A percentile compares a stretch with the other conserved stretches of the same genome.
Conservation (phyloP, 2,888 invertebrate genomes). For the Perdita meconis region DNA sequence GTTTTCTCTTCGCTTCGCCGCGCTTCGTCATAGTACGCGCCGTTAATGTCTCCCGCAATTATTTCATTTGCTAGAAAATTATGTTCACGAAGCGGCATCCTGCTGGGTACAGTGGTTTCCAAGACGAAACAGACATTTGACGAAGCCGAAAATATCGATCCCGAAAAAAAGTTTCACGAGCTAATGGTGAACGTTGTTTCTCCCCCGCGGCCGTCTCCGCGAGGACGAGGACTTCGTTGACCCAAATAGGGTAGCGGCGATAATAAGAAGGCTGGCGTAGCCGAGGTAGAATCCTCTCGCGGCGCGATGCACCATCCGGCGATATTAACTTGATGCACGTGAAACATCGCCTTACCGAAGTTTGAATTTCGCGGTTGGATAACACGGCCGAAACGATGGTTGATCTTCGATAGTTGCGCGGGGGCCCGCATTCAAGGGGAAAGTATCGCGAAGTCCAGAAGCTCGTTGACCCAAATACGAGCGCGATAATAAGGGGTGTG, state of each 20-base stretch:
- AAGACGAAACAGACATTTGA: no score
- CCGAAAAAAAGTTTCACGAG: not conserved
- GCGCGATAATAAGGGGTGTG: slow-evolving; percentile 43
- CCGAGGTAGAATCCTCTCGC: slow-evolving; percentile 13
- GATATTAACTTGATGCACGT: slow-evolving; percentile 33
- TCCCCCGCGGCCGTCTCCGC: slow-evolving; percentile 20
- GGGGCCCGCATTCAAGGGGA: slow-evolving; percentile 11
- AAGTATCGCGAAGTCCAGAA: slow-evolving; percentile 9
- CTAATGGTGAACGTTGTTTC: slow-evolving; percentile 30
- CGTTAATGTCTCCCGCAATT: no score
- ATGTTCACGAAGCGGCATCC: no score
- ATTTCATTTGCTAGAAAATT: no score
- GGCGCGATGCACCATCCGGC: slow-evolving; percentile 17
- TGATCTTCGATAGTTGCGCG: slow-evolving; percentile 5
- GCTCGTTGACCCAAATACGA: slow-evolving; percentile 51
- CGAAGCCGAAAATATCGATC: slow-evolving; percentile 52
- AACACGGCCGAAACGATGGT: not conserved
- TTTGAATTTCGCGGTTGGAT: slow-evolving; percentile 2
- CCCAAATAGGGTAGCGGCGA: slow-evolving; percentile 44
- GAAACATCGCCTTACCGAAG: slow-evolving; percentile 6
- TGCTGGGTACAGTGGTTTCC: no score
- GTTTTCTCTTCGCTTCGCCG: no score
- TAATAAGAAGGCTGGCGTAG: slow-evolving; percentile 42
- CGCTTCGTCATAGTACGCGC: no score
- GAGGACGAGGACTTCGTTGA: slow-evolving; percentile 57